Base-by-base conservation (phyloP, 2,888 invertebrate genomes). In the Mythimna ferrago region DNA sequence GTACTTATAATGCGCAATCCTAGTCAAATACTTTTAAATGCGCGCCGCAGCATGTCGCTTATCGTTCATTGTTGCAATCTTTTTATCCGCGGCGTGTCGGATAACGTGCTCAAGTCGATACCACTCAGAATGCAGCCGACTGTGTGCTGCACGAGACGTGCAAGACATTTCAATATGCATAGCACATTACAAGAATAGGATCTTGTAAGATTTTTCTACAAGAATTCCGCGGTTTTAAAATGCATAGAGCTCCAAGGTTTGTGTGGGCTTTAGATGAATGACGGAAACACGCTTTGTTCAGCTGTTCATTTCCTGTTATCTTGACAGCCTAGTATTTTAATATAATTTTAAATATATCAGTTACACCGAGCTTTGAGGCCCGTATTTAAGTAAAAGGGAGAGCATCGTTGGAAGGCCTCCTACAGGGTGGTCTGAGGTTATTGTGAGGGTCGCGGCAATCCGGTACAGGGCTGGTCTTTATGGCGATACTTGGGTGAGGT, bases 51-150 rank as follows among this genome's bases (percentile, higher is more conserved):
- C 2, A 7, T 21, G 57, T 69, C 54, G 35, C 71, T 60, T 68
- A 72, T 54, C 68, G 66, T 48, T 53, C 16, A 63, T 44, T 51
- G n/a, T 64, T 72, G 76, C 56, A 54, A 64, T 73, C 26, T 76
- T 72, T 76, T 73, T 69, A 80, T 48, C 16, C 61, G 21, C 53
- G 60, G 56, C 56, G 56, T 54, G 66, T 64, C 32, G 58, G 44
- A 61, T 63, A 71, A 56, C 41, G 19, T 19, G 71, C 57, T 71
- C 56, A 60, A 51, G 65, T 66, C 67, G 58, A 78, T 78, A 51
- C 41, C 51, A 66, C 58, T 78, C 62, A 56, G 11, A 67, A 67
- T 54, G 71, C 71, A 71, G 19, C 14, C 26, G 26, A 66, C n/a
- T 54, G 60, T 64, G 54, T 53, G 32, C 57, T 0, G 48, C 53